phyloP scores from a whole-genome alignment of 2,888 invertebrate genomes.

The Axea sp. region DNA sequence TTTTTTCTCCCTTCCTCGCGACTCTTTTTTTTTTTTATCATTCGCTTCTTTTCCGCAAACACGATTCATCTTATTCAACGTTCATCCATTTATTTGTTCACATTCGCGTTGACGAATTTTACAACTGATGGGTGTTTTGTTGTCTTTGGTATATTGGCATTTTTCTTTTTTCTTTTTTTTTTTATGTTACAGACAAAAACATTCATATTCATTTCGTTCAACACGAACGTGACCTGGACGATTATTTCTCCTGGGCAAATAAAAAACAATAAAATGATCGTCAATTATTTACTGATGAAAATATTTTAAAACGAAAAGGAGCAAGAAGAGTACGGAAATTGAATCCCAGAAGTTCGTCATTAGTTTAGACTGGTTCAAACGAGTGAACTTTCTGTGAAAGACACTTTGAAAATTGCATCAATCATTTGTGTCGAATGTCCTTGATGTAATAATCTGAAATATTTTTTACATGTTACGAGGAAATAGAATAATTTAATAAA shows the following conservation, averaged over 20 bases:
- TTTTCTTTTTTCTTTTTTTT: slow-evolving; percentile 4
- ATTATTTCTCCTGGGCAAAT: slow-evolving; percentile 6
- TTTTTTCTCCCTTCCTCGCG: too few relatives aligned
- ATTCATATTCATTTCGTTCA: slow-evolving; percentile 28
- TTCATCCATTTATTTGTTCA: slow-evolving; percentile 6
- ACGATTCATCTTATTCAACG: slow-evolving; percentile 19
- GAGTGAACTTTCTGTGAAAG: too few relatives aligned
- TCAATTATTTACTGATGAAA: slow-evolving; percentile 13
- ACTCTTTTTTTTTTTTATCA: neutral
- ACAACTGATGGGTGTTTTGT: too few relatives aligned
- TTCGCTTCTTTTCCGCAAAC: neutral
- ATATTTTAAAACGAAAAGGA: neutral
- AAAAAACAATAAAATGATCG: slow-evolving; percentile 6
- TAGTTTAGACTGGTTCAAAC: too few relatives aligned
- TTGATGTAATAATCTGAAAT: too few relatives aligned
- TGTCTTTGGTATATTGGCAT: too few relatives aligned
- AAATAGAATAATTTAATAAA: too few relatives aligned
- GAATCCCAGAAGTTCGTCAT: neutral
- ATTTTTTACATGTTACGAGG: too few relatives aligned
- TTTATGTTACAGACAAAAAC: too few relatives aligned
- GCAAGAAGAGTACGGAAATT: slow-evolving; percentile 12
- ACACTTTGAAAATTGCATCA: too few relatives aligned
- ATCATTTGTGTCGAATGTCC: too few relatives aligned
- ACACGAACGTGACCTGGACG: slow-evolving; percentile 16
- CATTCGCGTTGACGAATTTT: slow-evolving; percentile 11